Evolutionary conservation across 2,888 invertebrate species (phyloP).

Genomic region (Pseudanteris insignis): DNA sequence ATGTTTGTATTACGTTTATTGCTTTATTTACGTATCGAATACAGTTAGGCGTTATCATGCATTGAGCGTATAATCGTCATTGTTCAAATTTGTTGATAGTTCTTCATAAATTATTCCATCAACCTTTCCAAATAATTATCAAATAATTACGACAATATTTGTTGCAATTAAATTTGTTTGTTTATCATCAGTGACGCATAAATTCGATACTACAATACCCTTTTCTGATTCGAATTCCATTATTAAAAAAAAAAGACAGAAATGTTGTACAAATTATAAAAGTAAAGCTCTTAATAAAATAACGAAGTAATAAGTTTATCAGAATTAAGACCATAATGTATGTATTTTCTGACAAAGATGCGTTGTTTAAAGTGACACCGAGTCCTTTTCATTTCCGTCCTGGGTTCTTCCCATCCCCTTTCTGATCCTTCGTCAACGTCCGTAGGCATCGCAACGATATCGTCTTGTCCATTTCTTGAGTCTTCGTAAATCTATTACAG

Average conservation of each 20-base stretch:
- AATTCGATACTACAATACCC: too few species aligned
- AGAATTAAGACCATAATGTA: too few species aligned
- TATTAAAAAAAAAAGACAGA: too few species aligned
- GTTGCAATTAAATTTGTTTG: too few species aligned
- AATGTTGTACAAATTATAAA: too few species aligned
- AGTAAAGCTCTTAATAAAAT: too few species aligned
- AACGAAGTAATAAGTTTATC: too few species aligned
- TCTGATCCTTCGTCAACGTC: constrained; percentile 15
- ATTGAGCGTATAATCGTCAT: constrained; percentile 11
- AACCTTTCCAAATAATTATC: too few species aligned
- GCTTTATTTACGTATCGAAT: constrained; percentile 18
- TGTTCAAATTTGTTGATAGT: not conserved
- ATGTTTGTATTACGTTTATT: constrained; percentile 29
- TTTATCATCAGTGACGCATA: too few species aligned
- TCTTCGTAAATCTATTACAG: constrained; percentile 36
- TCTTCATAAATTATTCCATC: too few species aligned
- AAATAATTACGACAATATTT: too few species aligned
- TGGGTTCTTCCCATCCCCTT: constrained; percentile 13
- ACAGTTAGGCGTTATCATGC: constrained; percentile 8
- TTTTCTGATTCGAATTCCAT: too few species aligned
- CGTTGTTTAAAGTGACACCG: constrained; percentile 40
- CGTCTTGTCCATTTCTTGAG: constrained; percentile 34
- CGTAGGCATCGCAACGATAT: constrained; percentile 31
- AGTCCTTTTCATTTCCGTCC: constrained; percentile 37
- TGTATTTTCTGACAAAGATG: constrained; percentile 5